phyloP scores from a whole-genome alignment of 2,888 invertebrate genomes.

The Parnassius mnemosyne region DNA sequence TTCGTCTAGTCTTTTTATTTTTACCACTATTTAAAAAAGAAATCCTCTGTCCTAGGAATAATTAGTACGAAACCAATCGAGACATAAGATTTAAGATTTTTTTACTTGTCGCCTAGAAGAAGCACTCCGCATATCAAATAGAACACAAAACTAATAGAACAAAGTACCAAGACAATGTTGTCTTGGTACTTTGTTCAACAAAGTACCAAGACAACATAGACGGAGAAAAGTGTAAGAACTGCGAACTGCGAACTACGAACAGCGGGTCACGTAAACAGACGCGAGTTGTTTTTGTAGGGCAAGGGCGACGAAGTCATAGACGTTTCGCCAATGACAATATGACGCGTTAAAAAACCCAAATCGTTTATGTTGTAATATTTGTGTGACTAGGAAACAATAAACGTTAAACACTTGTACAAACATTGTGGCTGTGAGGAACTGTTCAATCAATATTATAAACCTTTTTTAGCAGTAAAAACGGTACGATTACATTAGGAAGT shows the following conservation, averaged over 20 bases:
- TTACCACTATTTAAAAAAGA: too few species aligned
- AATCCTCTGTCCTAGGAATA: too few species aligned
- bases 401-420: not conserved
- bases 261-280: conserved; percentile 65
- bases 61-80: too few species aligned
- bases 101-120: too few species aligned
- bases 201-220: conserved; percentile 37
- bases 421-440: not conserved
- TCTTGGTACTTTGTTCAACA: too few species aligned
- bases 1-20: too few species aligned
- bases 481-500: too few species aligned
- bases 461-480: too few species aligned
- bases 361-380: not conserved
- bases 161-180: conserved; percentile 37
- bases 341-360: conserved; percentile 9
- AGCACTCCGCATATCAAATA: not conserved
- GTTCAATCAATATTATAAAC: too few species aligned
- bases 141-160: not conserved
- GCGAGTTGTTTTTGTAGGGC: conserved; percentile 46
- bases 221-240: conserved; percentile 14
- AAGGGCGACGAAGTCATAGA: conserved; percentile 45
- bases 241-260: conserved; percentile 42
- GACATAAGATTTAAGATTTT: too few species aligned
- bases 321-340: conserved; percentile 15
- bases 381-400: conserved; percentile 2